These are phyloP conservation scores for Rhagonycha lutea DNA, from an alignment of 2,888 invertebrate species.

Conservation along the genomic window DNA sequence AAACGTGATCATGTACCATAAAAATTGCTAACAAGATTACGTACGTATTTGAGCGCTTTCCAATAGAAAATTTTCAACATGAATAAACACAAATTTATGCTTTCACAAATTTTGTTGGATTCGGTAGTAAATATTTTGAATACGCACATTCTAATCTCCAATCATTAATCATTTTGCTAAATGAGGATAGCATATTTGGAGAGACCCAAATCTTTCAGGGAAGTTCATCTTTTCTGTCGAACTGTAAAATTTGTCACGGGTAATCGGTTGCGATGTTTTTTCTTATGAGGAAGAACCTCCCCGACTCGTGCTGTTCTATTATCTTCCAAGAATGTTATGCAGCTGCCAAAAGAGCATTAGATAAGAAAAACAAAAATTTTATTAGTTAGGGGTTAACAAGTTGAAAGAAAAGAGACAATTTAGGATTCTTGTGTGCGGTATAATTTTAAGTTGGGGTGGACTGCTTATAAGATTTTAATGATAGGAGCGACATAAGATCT, in stretches of 20 bases:
- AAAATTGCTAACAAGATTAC: not conserved
- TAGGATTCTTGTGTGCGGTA: not conserved
- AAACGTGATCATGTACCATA: not conserved
- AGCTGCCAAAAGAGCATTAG: slow-evolving; percentile 20
- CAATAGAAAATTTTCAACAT: not conserved
- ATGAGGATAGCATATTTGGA: not conserved
- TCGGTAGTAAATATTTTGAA: not conserved
- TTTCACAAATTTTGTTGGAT: not conserved
- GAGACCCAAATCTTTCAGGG: not conserved
- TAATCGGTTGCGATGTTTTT: not conserved
- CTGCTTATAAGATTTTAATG: no score
- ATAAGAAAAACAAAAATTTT: not conserved
- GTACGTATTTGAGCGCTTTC: not conserved
- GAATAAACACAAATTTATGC: not conserved
- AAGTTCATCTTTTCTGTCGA: not conserved
- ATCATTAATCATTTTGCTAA: not conserved
- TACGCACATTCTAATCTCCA: not conserved
- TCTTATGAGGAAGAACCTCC: not conserved
- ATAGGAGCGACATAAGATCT: no score
- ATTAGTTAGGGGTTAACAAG: not conserved
- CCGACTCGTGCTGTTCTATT: slow-evolving; percentile 39
- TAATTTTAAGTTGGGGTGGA: no score
- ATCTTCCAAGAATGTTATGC: slow-evolving; percentile 31
- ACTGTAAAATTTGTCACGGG: not conserved
- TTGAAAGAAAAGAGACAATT: not conserved